A percentile compares a stretch with the other conserved stretches of the same genome.
Evolutionary conservation across 2,888 invertebrate genomes (phyloP).

Genomic region (Tenthredo scrophulariae): DNA sequence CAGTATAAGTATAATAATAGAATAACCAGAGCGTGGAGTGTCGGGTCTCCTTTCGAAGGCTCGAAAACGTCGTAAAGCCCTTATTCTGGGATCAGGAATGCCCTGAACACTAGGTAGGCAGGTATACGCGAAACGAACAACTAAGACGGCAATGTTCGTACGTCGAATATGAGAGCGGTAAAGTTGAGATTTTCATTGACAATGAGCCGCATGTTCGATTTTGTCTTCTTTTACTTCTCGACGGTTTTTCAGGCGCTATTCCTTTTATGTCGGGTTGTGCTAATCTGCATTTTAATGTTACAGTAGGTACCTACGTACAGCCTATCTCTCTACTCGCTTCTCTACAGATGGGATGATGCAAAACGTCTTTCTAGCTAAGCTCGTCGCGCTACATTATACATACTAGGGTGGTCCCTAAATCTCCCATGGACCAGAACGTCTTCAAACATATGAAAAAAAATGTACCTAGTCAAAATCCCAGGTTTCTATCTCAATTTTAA

Average conservation of each 20-base stretch:
- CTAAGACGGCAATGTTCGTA: background rate
- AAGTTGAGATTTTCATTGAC: conserved; percentile 49
- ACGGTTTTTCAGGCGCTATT: conserved; percentile 28
- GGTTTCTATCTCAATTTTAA: too few relatives aligned
- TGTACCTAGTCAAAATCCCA: too few relatives aligned
- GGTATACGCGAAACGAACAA: conserved; percentile 37
- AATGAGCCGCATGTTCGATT: too few relatives aligned
- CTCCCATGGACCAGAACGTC: too few relatives aligned
- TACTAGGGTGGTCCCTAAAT: too few relatives aligned
- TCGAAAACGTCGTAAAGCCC: conserved; percentile 51
- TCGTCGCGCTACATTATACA: background rate
- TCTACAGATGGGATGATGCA: background rate
- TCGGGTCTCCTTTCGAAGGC: conserved; percentile 46
- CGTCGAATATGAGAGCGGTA: conserved; percentile 44
- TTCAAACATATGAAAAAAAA: too few relatives aligned
- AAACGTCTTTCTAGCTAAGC: conserved; percentile 28
- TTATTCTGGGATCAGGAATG: conserved; percentile 52
- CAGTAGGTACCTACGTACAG: background rate
- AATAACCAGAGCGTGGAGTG: conserved; percentile 44
- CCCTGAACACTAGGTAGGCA: background rate
- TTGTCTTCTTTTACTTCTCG: conserved; percentile 5
- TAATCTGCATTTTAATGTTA: conserved; percentile 48
- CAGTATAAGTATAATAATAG: conserved; percentile 38
- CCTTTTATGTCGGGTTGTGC: conserved; percentile 33
- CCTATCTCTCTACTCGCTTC: background rate